Conservation (phyloP, 1,140 invertebrate genomes). For the Phymastichus coffea region DNA sequence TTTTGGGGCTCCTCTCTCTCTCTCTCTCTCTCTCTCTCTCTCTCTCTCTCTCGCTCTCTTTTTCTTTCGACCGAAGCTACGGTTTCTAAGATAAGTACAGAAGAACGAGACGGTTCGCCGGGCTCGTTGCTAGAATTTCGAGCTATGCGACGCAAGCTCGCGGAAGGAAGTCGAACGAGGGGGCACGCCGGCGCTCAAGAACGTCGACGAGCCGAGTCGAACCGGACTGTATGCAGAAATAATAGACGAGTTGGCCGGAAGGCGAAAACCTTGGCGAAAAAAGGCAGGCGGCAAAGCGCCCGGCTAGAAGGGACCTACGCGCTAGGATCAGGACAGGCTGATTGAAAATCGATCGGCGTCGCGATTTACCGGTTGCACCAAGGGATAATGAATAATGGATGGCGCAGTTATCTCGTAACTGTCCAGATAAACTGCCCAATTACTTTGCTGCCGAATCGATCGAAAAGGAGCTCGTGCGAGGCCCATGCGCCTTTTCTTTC, state of each 20-base stretch:
- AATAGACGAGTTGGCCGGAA: no score
- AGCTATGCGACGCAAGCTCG: background rate
- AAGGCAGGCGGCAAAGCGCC: background rate
- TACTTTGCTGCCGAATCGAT: slow-evolving; percentile 27
- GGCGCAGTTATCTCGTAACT: slow-evolving; percentile 33
- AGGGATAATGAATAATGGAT: slow-evolving; percentile 34
- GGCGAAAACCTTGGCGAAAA: no score
- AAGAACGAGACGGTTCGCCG: background rate
- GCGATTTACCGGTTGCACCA: slow-evolving; percentile 11
- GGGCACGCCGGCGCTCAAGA: no score
- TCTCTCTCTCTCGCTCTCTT: no score
- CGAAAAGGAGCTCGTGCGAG: background rate
- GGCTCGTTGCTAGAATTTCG: background rate
- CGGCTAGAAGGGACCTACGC: no score
- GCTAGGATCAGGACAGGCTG: slow-evolving; percentile 1
- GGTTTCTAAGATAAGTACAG: background rate
- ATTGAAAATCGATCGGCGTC: slow-evolving; percentile 30
- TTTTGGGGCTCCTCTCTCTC: slow-evolving; percentile 3
- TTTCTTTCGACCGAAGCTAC: no score
- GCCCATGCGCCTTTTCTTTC: slow-evolving; percentile 3
- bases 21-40: background rate
- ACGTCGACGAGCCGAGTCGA: no score
- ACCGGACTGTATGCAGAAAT: no score
- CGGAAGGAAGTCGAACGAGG: no score
- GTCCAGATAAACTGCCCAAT: slow-evolving; percentile 33